phyloP scores from a whole-genome alignment of 1,140 invertebrate genomes.

The Cydia amplana region DNA sequence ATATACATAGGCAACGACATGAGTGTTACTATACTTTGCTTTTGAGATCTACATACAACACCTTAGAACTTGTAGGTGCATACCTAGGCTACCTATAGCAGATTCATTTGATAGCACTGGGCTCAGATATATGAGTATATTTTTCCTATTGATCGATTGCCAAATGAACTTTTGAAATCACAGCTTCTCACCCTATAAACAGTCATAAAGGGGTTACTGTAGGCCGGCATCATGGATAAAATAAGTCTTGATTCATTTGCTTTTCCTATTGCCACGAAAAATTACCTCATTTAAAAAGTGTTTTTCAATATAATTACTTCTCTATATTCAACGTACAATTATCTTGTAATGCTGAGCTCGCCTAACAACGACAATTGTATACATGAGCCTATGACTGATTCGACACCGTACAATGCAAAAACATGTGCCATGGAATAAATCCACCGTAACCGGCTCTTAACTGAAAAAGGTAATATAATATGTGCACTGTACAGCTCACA shows the following conservation, averaged over 20 bases:
- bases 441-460: background rate
- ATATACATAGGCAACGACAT: background rate
- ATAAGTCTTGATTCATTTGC: too few species aligned
- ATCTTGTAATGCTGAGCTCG: background rate
- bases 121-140: too few species aligned
- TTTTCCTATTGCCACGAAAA: too few species aligned
- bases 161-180: too few species aligned
- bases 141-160: too few species aligned
- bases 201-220: too few species aligned
- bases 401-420: background rate
- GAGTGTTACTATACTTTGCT: background rate
- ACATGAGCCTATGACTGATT: background rate
- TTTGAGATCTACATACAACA: background rate
- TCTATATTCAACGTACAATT: background rate
- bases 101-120: too few species aligned
- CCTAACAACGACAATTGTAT: background rate
- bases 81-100: too few species aligned
- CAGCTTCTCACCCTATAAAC: too few species aligned
- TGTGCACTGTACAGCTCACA: background rate
- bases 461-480: background rate
- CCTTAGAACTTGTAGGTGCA: background rate
- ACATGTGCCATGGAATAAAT: conserved; percentile 10
- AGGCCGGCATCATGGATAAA: too few species aligned
- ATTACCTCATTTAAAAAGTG: too few species aligned
- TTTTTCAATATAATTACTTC: background rate